phyloP scores from a whole-genome alignment of 1,140 invertebrate species.

The Gonioctena quinquepunctata region DNA sequence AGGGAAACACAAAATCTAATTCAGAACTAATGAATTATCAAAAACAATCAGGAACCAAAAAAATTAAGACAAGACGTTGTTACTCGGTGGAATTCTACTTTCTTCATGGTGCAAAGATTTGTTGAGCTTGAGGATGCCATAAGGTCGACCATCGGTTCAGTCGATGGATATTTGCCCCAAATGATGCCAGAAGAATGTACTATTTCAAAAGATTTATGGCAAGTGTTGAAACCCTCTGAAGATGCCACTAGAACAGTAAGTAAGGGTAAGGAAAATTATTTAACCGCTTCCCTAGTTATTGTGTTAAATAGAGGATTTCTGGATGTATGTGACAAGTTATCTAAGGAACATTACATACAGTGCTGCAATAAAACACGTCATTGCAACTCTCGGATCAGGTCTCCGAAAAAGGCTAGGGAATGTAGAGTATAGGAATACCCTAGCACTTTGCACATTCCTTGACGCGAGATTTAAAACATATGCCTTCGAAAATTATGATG shows the following conservation, averaged over 20 bases:
- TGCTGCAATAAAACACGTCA: neutral
- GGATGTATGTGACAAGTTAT: conserved; percentile 7
- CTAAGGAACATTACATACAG: neutral
- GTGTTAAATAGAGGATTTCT: conserved; percentile 13
- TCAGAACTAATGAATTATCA: conserved; percentile 32
- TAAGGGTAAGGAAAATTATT: conserved; percentile 39
- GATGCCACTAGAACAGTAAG: conserved; percentile 34
- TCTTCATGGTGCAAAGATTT: conserved; percentile 49
- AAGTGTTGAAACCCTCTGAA: conserved; percentile 43
- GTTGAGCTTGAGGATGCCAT: conserved; percentile 34
- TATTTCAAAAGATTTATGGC: conserved; percentile 21
- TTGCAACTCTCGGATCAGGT: conserved; percentile 11
- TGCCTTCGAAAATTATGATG: neutral
- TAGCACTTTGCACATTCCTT: conserved; percentile 36
- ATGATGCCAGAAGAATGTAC: conserved; percentile 26
- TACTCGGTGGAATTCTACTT: conserved; percentile 51
- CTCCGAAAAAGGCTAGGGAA: conserved; percentile 12
- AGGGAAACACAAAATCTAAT: conserved; percentile 30
- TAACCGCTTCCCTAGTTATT: conserved; percentile 39
- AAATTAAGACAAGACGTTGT: conserved; percentile 29
- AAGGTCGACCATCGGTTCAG: conserved; percentile 15
- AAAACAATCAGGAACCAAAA: neutral
- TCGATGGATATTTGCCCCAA: conserved; percentile 6
- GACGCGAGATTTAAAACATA: conserved; percentile 39
- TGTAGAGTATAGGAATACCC: conserved; percentile 26